A percentile compares a stretch with the other conserved stretches of the same genome.
Evolutionary conservation across 2,113 vertebrate species (phyloP).

Genomic region (Pitta sordida): DNA sequence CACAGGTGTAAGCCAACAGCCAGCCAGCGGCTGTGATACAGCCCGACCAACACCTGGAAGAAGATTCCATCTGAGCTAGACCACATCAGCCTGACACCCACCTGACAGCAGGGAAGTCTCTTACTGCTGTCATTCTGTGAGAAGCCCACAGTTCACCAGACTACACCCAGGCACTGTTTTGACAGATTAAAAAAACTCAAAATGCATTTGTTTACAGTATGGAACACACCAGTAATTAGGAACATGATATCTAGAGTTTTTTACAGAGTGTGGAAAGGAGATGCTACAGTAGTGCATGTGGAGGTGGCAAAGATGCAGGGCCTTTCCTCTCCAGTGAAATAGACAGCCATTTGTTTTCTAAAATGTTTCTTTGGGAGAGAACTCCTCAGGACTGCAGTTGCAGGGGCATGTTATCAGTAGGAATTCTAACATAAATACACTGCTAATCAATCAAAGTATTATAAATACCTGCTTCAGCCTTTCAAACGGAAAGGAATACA

Average conservation of each 20-base stretch:
- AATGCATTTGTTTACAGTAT: not conserved
- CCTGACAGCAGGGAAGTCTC: not conserved
- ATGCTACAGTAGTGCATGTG: not conserved
- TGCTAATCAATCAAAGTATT: slow-evolving; percentile 58
- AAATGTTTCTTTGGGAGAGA: not conserved
- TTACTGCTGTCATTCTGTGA: not conserved
- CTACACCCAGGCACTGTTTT: not conserved
- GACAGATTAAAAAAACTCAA: not conserved
- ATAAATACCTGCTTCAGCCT: slow-evolving; percentile 45
- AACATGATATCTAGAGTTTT: not conserved
- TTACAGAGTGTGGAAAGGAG: not conserved
- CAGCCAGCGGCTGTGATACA: fast-evolving
- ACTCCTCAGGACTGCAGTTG: not conserved
- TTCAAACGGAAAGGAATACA: slow-evolving; percentile 60
- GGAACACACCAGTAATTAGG: not conserved
- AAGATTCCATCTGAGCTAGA: not conserved
- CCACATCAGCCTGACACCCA: fast-evolving
- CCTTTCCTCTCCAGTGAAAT: not conserved
- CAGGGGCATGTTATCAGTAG: not conserved
- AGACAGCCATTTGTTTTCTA: not conserved
- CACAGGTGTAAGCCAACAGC: too few relatives aligned
- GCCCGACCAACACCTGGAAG: not conserved
- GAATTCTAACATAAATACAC: slow-evolving; percentile 16
- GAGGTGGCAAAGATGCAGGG: not conserved
- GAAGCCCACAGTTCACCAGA: not conserved